Base-by-base conservation (phyloP, 2,888 invertebrate genomes). In the Caenorhabditis sp. region DNA sequence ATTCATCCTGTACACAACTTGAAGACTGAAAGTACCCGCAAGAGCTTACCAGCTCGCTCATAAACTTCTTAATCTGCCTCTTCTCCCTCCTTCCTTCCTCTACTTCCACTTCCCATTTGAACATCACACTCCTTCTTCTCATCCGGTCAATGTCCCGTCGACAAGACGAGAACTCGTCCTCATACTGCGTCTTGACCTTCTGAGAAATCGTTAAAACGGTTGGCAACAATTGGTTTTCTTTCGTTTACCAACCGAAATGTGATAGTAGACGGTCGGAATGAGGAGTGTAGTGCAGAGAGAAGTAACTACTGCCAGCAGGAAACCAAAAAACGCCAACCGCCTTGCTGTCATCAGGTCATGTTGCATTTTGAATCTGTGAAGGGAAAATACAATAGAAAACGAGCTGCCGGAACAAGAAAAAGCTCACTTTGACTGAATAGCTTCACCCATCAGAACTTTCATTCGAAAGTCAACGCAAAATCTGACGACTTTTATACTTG, bases 11-110 rank as follows among this genome's bases (percentile, higher is more conserved):
- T n/a, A n/a, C n/a, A n/a, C n/a, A n/a, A n/a, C n/a, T n/a, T n/a
- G n/a, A n/a, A n/a, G n/a, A n/a, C n/a, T n/a, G 13, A 40, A 11
- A 13, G 40, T 13, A 11, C 13, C 13, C 40, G 6, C 13, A 6
- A 13, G 13, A 40, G 2, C 50, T 13, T 28, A 70, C 70, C 61
- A 74, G 47, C 47, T 47, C 65, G 3, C 50, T 44, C 74, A 74
- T 74, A 8, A 32, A 65, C n/a, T 74, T 74, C 47, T 64, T 64
- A 24, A 74, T 20, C 37, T 74, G 64, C 28, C 65, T 47, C 24
- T 50, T 74, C 32, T 65, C 65, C 26, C 65, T 44, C 20, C 22
- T 18, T 32, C 55, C 55, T n/a, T 28, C 32, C 22, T 24, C 22
- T n/a, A n/a, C n/a, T 5, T 28, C 56, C n/a, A 13, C 56, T 56